Evolutionary conservation across 2,113 vertebrate species (phyloP).

Genomic region (Brachirus orientalis): DNA sequence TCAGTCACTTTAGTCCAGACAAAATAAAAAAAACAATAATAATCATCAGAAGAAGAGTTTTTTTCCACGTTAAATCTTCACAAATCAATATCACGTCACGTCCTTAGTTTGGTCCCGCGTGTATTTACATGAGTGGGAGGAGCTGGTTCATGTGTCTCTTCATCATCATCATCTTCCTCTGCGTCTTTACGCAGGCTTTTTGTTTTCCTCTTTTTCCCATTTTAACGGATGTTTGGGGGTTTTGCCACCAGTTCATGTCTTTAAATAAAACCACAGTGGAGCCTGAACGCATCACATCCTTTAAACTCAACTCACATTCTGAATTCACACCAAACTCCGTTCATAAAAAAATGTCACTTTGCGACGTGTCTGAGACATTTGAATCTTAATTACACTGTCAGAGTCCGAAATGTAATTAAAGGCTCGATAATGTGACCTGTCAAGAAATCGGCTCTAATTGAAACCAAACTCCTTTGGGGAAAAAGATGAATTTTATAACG

Average conservation of each 20-base stretch:
- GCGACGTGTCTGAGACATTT: no score
- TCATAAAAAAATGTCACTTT: not conserved
- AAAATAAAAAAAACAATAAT: not conserved
- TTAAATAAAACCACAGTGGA: no score
- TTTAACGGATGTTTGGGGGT: no score
- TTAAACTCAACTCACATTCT: no score
- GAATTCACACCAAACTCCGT: not conserved
- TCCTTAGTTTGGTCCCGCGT: slow-evolving; percentile 65
- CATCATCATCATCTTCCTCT: slow-evolving; percentile 11
- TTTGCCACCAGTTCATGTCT: no score
- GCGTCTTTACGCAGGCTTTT: slow-evolving; percentile 8
- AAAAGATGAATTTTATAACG: not conserved
- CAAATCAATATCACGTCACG: not conserved
- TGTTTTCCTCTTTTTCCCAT: not conserved
- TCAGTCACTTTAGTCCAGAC: not conserved
- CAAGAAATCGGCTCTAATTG: not conserved
- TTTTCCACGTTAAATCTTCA: not conserved
- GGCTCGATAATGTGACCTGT: not conserved
- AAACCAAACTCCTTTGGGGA: not conserved
- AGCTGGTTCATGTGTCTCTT: slow-evolving; percentile 1
- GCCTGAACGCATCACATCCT: no score
- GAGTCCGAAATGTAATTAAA: slow-evolving; percentile 2
- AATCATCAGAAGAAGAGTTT: not conserved
- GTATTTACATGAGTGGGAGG: slow-evolving; percentile 32
- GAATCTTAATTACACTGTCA: not conserved